A percentile compares a stretch with the other conserved stretches of the same genome.
phyloP scores from a whole-genome alignment of 2,113 vertebrate genomes.

The Okapia johnstoni region DNA sequence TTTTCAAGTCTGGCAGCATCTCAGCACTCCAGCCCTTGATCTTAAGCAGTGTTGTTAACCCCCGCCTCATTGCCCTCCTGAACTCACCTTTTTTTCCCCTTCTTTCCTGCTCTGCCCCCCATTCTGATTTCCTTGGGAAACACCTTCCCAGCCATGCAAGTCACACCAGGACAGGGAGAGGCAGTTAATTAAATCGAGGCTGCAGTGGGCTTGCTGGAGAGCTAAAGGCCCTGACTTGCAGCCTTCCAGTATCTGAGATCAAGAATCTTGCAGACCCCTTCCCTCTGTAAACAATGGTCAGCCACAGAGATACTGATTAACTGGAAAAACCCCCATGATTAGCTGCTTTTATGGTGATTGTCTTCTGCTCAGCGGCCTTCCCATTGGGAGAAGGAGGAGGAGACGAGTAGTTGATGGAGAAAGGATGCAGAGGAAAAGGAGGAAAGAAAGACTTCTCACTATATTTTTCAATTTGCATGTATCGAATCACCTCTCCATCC shows the following conservation, averaged over 20 bases:
- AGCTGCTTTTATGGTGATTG: background rate
- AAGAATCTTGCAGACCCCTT: slow-evolving; percentile 24
- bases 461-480: background rate
- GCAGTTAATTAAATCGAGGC: slow-evolving; percentile 76
- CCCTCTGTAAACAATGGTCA: slow-evolving; percentile 50
- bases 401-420: background rate
- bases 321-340: background rate
- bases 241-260: slow-evolving; percentile 32
- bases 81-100: slow-evolving; percentile 73
- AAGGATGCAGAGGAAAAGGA: background rate
- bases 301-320: slow-evolving; percentile 49
- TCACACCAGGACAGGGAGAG: slow-evolving; percentile 66
- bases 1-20: slow-evolving; percentile 87
- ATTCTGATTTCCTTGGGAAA: slow-evolving; percentile 81
- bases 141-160: slow-evolving; percentile 73
- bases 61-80: slow-evolving; percentile 82
- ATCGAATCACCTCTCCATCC: background rate
- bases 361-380: background rate
- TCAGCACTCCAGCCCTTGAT: slow-evolving; percentile 86
- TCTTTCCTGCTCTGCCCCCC: slow-evolving; percentile 63
- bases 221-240: slow-evolving; percentile 45
- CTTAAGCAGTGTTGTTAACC: slow-evolving; percentile 85
- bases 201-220: slow-evolving; percentile 61
- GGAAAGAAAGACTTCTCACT: background rate
- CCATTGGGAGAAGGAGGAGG: background rate